Conservation (phyloP, 2,888 invertebrate species). For the Lissocephala sabroskyi region DNA sequence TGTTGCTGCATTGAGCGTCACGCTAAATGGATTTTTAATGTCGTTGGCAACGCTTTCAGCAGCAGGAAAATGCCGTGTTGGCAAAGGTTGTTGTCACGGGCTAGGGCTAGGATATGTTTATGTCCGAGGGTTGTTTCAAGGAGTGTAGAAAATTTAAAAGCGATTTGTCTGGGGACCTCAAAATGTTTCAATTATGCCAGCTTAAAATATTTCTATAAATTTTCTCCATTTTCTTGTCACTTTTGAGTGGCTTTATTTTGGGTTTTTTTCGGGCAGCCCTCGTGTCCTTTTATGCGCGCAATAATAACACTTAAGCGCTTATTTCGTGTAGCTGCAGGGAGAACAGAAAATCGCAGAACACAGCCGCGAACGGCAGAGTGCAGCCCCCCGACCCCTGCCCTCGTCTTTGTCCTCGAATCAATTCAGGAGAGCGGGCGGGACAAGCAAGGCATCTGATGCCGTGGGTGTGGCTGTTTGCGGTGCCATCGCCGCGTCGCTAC, state of each 20-base stretch:
- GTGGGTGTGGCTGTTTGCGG: conserved; percentile 2
- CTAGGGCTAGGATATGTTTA: not conserved
- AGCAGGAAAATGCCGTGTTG: conserved; percentile 43
- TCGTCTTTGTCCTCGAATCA: not conserved
- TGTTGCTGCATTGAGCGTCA: conserved; percentile 41
- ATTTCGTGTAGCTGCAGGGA: conserved; percentile 16
- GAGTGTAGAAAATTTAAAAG: no score
- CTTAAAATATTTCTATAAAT: no score
- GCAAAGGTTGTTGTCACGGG: conserved; percentile 39
- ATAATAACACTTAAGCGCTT: conserved; percentile 56
- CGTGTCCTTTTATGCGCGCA: conserved; percentile 10
- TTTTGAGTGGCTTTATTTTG: no score
- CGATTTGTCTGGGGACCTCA: no score
- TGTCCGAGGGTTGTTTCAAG: no score
- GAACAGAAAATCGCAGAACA: not conserved
- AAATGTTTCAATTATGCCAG: no score
- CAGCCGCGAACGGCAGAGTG: no score
- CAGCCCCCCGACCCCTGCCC: no score
- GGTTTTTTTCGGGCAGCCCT: not conserved
- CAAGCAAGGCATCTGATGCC: no score
- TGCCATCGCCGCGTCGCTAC: conserved; percentile 23
- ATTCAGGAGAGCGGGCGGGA: no score
- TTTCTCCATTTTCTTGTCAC: no score
- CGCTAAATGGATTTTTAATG: conserved; percentile 68
- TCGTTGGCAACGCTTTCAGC: conserved; percentile 39